A percentile compares a stretch with the other conserved stretches of the same genome.
Conservation (phyloP, 1,140 invertebrate species). For the Oryzaephilus surinamensis region DNA sequence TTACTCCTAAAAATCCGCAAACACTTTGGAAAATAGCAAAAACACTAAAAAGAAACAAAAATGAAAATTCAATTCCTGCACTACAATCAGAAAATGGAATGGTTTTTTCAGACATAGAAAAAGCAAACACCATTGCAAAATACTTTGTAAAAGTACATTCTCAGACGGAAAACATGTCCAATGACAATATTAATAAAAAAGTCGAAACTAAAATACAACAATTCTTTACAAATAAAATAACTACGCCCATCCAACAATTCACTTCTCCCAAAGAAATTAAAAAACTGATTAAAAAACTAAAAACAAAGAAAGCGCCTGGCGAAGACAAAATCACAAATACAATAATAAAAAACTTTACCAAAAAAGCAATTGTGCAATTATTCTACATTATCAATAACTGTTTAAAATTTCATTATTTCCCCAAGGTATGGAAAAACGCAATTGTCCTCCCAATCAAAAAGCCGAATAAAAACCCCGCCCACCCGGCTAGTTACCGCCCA, state of each 20-base stretch:
- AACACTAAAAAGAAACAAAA: no score
- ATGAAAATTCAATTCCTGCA: no score
- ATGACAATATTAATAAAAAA: no score
- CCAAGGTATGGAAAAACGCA: slow-evolving; percentile 4
- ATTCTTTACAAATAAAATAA: no score
- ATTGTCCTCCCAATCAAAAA: neutral
- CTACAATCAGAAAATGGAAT: no score
- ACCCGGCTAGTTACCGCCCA: slow-evolving; percentile 7
- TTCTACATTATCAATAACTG: slow-evolving; percentile 2
- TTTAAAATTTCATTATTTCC: neutral
- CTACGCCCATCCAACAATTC: neutral
- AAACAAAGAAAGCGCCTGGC: slow-evolving; percentile 1
- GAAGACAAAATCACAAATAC: neutral
- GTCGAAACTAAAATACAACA: no score
- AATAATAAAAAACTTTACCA: slow-evolving; percentile 1
- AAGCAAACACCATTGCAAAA: no score
- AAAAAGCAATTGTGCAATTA: neutral
- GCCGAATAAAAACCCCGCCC: neutral
- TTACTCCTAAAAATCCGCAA: no score
- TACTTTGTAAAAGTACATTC: no score
- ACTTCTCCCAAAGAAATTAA: neutral
- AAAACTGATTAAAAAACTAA: slow-evolving; percentile 3
- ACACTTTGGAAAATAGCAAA: no score
- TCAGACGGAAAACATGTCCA: no score
- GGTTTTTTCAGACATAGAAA: no score